Evolutionary conservation across 1,140 invertebrate species (phyloP), one percentile per base, ranked within the genome.

Genomic region (Idris sp.): DNA sequence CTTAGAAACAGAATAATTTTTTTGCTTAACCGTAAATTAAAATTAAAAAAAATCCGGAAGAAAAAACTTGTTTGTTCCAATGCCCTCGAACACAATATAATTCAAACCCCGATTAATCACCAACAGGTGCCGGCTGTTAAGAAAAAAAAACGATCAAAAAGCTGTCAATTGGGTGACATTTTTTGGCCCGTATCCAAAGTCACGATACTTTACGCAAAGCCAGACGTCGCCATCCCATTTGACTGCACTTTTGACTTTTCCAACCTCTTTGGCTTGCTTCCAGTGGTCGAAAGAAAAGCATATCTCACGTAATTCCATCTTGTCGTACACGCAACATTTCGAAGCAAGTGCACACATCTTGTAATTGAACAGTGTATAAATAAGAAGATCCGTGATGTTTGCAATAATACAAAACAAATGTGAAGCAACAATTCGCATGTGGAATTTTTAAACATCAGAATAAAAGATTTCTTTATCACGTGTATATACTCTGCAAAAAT

Each of bases 231-330:
- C 41, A 22, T 48, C 41, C 31, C 38, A 33, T 19, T 31, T 26
- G 35, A 33, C 31, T 28, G 46, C 62, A 74, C 65, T 79, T 81
- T 79, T 76, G 79, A 79, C 71, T 76, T 79, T 79, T 76, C 74
- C 80, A 82, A 83, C 79, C 80, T 82, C 80, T 53, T 82, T 83
- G 81, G 83, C 77, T 25, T 22, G 8, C 33, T 46, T 81, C 81
- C 83, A 84, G 74, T 76, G 22, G 26, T 40, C 53, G 36, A 73
- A 73, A 71, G 67, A 71, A 73, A 51, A 73, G 69, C 53, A 51
- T 73, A 73, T n/a, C n/a, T 73, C 68, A 44, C 36, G 36, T 51
- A 43, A 73, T 64, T 58, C 53, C 44, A 73, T 73, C 53, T 58
- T 51, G 51, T 64, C 68, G 59, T 44, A 31, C 51, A 53, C 44